Evolutionary conservation across 30 jellyfish, hydroid and myxozoan genomes (phyloP).

Genomic region (Hydra vulgaris): DNA sequence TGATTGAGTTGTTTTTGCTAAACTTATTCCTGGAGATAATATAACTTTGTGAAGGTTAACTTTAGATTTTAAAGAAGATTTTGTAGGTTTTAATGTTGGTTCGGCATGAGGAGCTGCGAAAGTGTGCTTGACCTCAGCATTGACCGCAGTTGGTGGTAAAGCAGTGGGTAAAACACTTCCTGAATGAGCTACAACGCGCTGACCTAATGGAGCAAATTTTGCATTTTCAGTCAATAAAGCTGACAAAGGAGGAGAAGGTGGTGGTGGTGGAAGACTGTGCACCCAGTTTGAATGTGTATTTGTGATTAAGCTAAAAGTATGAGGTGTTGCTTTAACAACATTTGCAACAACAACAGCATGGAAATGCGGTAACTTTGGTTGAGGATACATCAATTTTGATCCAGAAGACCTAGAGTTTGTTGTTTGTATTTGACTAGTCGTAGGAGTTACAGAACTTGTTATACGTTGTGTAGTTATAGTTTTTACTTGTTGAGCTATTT

Average conservation of each 20-base stretch:
- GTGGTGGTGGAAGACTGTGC: conserved; percentile 19
- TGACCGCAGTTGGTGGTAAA: conserved; percentile 14
- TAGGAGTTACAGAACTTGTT: background rate
- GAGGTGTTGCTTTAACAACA: conserved; percentile 1
- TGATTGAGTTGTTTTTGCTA: background rate
- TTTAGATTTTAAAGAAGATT: background rate
- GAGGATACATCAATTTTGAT: conserved; percentile 7
- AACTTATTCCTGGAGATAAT: background rate
- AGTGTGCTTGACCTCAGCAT: background rate
- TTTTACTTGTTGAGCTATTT: conserved; percentile 1
- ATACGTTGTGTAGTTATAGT: background rate
- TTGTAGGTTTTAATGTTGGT: background rate
- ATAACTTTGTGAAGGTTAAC: background rate
- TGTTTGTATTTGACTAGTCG: conserved; percentile 10
- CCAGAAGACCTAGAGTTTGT: background rate
- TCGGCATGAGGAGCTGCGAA: conserved; percentile 34
- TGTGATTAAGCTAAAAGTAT: background rate
- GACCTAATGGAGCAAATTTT: conserved; percentile 9
- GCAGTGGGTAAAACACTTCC: conserved; percentile 1
- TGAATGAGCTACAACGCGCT: conserved; percentile 8
- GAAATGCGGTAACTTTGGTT: background rate
- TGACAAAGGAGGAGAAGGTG: conserved; percentile 10
- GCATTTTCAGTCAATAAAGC: conserved; percentile 14
- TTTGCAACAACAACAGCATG: background rate
- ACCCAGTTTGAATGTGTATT: conserved; percentile 25